phyloP scores from a whole-genome alignment of 2,797 vertebrate genomes.

The Gymnocypris eckloni region DNA sequence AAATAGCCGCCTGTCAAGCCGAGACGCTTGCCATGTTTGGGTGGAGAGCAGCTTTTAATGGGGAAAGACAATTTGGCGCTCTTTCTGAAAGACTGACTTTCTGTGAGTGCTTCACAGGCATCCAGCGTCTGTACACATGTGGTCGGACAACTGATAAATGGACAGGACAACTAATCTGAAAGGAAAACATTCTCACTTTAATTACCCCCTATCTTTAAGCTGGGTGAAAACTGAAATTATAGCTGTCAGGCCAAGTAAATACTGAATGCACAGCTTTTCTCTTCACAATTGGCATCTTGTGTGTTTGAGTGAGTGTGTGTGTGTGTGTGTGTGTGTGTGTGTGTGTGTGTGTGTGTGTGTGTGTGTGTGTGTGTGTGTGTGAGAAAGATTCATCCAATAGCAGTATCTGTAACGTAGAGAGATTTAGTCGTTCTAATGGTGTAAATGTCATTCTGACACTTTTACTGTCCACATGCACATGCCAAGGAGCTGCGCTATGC shows the following conservation, averaged over 20 bases:
- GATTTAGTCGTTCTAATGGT: constrained; percentile 59
- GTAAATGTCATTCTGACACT: constrained; percentile 63
- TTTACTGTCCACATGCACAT: constrained; percentile 62
- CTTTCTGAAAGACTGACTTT: constrained; percentile 56
- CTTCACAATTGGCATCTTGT: constrained; percentile 41
- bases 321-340: no score
- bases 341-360: no score
- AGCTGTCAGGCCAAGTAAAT: constrained; percentile 45
- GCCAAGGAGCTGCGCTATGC: constrained; percentile 48
- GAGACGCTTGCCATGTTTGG: constrained; percentile 57
- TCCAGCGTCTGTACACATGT: constrained; percentile 39
- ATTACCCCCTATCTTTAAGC: constrained; percentile 48
- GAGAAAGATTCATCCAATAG: constrained; percentile 37
- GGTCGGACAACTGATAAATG: constrained; percentile 54
- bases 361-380: no score
- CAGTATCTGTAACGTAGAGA: constrained; percentile 40
- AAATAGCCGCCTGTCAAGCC: constrained; percentile 54
- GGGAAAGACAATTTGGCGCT: constrained; percentile 59
- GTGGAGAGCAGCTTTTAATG: constrained; percentile 53
- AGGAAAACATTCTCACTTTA: constrained; percentile 59
- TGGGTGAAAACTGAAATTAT: constrained; percentile 41
- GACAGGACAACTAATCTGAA: constrained; percentile 54
- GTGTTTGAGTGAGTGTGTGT: constrained; percentile 35
- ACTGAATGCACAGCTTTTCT: constrained; percentile 43
- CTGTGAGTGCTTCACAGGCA: constrained; percentile 46